Conservation (phyloP, 2,888 invertebrate species). For the Zhuqinia jingwanae region DNA sequence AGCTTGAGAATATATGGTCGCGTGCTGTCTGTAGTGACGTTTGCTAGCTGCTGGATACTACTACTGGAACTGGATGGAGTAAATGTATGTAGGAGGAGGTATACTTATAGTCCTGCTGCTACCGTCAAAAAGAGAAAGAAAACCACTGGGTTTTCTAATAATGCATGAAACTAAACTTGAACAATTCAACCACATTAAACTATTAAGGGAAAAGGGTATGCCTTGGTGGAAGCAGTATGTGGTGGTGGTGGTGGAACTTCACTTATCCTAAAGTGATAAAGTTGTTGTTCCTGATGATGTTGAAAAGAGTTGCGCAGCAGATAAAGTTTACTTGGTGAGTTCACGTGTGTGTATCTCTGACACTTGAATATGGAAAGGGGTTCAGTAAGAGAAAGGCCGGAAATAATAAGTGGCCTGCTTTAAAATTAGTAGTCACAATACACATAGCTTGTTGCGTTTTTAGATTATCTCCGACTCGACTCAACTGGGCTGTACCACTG, state of each 20-base stretch:
- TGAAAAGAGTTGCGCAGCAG: not conserved
- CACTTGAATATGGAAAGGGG: not conserved
- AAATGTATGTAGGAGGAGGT: not conserved
- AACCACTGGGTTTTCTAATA: not conserved
- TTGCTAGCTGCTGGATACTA: not conserved
- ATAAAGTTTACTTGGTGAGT: not conserved
- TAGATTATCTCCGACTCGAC: slow-evolving; percentile 3
- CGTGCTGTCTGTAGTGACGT: not conserved
- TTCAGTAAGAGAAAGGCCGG: not conserved
- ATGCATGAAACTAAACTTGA: slow-evolving; percentile 26
- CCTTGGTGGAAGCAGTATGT: not conserved
- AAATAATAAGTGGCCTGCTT: not conserved
- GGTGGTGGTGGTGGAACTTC: not conserved
- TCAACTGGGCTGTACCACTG: not conserved
- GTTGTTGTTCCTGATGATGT: slow-evolving; percentile 9
- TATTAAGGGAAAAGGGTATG: slow-evolving; percentile 29
- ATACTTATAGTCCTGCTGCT: not conserved
- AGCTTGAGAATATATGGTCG: not conserved
- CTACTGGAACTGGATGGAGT: not conserved
- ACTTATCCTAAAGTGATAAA: not conserved
- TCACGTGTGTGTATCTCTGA: not conserved
- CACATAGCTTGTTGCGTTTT: slow-evolving; percentile 40
- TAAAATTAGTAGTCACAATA: not conserved
- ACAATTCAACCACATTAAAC: slow-evolving; percentile 27
- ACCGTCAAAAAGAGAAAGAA: not conserved